Evolutionary conservation across 2,113 vertebrate genomes (phyloP).

Genomic region (Platichthys flesus): DNA sequence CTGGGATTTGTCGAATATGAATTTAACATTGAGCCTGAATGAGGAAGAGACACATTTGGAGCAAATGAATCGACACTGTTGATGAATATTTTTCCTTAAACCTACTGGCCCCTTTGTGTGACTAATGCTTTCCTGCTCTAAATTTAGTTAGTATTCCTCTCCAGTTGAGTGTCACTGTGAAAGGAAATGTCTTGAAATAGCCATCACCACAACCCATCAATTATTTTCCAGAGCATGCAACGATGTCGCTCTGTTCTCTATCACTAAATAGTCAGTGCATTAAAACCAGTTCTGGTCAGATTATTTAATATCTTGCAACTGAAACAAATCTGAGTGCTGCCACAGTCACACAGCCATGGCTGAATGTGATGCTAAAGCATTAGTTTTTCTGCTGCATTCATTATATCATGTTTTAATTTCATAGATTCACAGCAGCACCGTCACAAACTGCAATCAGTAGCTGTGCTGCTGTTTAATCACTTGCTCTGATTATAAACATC

Average conservation of each 20-base stretch:
- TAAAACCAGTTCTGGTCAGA: slow-evolving; percentile 4
- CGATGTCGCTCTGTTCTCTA: not conserved
- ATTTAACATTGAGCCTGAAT: slow-evolving; percentile 15
- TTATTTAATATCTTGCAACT: slow-evolving; percentile 17
- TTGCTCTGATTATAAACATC: slow-evolving; percentile 25
- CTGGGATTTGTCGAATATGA: not conserved
- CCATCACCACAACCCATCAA: slow-evolving; percentile 21
- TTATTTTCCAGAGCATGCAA: slow-evolving; percentile 11
- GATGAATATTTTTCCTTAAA: slow-evolving; percentile 12
- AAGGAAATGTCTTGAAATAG: slow-evolving; percentile 50
- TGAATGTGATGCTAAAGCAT: slow-evolving; percentile 21
- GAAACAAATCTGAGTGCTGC: slow-evolving; percentile 6
- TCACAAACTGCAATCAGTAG: slow-evolving; percentile 13
- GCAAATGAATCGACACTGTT: not conserved
- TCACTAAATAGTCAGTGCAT: not conserved
- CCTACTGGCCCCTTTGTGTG: slow-evolving; percentile 22
- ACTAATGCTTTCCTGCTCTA: slow-evolving; percentile 62
- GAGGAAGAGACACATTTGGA: slow-evolving; percentile 15
- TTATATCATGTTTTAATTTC: slow-evolving; percentile 16
- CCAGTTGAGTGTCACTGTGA: slow-evolving; percentile 11
- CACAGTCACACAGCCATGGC: not conserved
- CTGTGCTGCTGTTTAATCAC: slow-evolving; percentile 17
- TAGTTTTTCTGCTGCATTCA: slow-evolving; percentile 11
- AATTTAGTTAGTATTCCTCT: slow-evolving; percentile 52
- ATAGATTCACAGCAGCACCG: slow-evolving; percentile 1